Conservation (phyloP, 2,797 vertebrate genomes). For the Crenuchus spilurus region DNA sequence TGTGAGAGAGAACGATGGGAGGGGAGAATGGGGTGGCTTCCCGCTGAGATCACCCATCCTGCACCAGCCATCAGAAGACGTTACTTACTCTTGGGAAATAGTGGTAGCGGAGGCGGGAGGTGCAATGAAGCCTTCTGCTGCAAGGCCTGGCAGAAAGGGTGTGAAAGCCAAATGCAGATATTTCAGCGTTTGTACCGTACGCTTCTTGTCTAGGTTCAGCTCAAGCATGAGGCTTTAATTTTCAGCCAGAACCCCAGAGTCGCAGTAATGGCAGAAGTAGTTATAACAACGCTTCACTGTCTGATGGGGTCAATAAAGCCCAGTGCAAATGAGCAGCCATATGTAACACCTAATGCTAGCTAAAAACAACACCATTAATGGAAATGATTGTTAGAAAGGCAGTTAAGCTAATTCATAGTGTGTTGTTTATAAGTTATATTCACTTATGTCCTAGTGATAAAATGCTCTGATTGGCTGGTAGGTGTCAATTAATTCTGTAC, state of each 20-base stretch:
- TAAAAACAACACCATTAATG: no score
- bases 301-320: not conserved
- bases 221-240: constrained; percentile 17
- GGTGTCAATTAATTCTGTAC: no score
- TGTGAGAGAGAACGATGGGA: constrained; percentile 28
- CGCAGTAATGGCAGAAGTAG: not conserved
- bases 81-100: constrained; percentile 52
- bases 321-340: no score
- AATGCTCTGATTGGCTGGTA: no score
- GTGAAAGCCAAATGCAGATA: constrained; percentile 25
- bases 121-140: constrained; percentile 40
- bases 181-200: constrained; percentile 24
- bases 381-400: no score
- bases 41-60: constrained; percentile 48
- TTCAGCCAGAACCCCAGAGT: constrained; percentile 1
- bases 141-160: constrained; percentile 25
- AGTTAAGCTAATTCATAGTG: no score
- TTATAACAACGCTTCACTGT: not conserved
- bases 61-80: constrained; percentile 46
- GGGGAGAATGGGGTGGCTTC: constrained; percentile 43
- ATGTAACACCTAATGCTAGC: no score
- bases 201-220: constrained; percentile 13
- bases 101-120: constrained; percentile 30
- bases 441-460: no score
- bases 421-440: no score